These are phyloP conservation scores for Liolophura sinensis DNA, from an alignment of 1,140 invertebrate genomes.

Conservation along the genomic window DNA sequence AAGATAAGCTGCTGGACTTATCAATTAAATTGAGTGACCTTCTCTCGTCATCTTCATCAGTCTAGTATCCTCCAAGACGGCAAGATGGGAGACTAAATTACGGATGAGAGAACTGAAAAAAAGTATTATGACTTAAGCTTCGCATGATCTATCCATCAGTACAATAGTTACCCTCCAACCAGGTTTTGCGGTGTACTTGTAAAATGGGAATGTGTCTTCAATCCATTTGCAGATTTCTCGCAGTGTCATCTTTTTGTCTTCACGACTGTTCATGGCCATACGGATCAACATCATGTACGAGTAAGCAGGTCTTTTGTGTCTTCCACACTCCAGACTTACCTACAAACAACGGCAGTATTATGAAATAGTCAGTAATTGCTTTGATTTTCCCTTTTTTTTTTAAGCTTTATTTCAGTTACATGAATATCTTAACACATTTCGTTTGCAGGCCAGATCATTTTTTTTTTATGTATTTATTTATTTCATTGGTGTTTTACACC, in stretches of 20 bases:
- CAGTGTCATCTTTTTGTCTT: conserved; percentile 60
- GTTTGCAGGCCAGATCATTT: not conserved
- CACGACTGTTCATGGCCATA: conserved; percentile 70
- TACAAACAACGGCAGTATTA: conserved; percentile 11
- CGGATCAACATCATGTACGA: conserved; percentile 73
- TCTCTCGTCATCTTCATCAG: too few relatives aligned
- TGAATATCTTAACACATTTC: not conserved
- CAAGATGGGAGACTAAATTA: too few relatives aligned
- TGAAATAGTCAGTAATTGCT: not conserved
- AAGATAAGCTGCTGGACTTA: too few relatives aligned
- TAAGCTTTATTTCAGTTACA: not conserved
- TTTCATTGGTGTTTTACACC: too few relatives aligned
- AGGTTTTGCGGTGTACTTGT: conserved; percentile 66
- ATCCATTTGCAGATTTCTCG: conserved; percentile 62
- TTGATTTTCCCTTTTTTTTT: too few relatives aligned
- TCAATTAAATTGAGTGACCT: too few relatives aligned
- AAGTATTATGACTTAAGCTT: too few relatives aligned
- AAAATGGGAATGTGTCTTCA: conserved; percentile 61
- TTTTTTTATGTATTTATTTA: not conserved
- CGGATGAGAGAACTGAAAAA: too few relatives aligned
- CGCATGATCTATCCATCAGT: not conserved
- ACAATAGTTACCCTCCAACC: conserved; percentile 69
- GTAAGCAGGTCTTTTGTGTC: conserved; percentile 61
- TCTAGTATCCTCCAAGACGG: too few relatives aligned
- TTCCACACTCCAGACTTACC: conserved; percentile 35